phyloP scores from a whole-genome alignment of 1,140 invertebrate genomes.

The Conus betulinus region DNA sequence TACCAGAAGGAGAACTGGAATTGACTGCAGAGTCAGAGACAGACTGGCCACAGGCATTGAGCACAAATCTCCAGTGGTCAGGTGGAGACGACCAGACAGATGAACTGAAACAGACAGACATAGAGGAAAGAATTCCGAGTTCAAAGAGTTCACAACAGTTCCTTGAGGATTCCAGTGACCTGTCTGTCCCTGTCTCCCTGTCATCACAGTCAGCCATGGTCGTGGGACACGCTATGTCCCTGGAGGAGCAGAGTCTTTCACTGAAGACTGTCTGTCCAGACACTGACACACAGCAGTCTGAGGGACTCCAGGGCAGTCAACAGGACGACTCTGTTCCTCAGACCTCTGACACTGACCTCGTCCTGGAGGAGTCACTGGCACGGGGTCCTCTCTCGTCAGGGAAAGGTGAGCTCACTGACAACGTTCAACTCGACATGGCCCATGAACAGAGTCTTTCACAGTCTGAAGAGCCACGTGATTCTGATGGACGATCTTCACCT shows the following conservation, averaged over 20 bases:
- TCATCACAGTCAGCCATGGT: not conserved
- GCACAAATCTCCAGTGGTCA: too few relatives aligned
- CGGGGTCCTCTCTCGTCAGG: too few relatives aligned
- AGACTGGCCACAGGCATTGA: too few relatives aligned
- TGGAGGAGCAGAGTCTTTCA: not conserved
- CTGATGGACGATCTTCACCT: conserved; percentile 1
- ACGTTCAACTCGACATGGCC: too few relatives aligned
- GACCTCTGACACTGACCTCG: not conserved
- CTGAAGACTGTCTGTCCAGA: not conserved
- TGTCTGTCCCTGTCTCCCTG: not conserved
- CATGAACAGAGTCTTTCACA: not conserved
- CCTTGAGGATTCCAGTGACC: not conserved
- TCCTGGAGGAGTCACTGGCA: too few relatives aligned
- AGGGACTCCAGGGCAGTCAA: too few relatives aligned
- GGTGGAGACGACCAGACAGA: not conserved
- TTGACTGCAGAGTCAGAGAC: too few relatives aligned
- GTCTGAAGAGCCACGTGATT: not conserved
- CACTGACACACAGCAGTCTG: too few relatives aligned
- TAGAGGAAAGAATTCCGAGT: not conserved
- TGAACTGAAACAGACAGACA: not conserved
- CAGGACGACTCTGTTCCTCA: not conserved
- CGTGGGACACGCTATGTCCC: not conserved
- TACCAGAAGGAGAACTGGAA: too few relatives aligned
- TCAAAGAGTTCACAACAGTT: not conserved
- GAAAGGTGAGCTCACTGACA: too few relatives aligned